These are phyloP conservation scores for Acanthococcus lagerstroemiae DNA, from an alignment of 2,888 invertebrate genomes.

Conservation along the genomic window DNA sequence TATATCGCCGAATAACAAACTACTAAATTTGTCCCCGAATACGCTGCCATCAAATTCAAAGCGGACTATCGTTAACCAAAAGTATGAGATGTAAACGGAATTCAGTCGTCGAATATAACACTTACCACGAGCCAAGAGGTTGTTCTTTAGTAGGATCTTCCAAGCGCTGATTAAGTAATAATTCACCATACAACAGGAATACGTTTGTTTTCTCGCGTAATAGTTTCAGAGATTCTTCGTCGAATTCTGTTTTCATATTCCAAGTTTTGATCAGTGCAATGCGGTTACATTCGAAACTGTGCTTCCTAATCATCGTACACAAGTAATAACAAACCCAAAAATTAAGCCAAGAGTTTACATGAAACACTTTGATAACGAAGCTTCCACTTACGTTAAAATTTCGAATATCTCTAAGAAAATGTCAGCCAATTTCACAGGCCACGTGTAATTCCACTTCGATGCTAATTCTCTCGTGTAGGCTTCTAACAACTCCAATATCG, in stretches of 20 bases:
- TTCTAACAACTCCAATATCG: conserved; percentile 51
- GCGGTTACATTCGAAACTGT: not conserved
- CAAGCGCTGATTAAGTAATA: conserved; percentile 29
- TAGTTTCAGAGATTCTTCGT: conserved; percentile 4
- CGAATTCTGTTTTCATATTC: not conserved
- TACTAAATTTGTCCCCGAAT: conserved; percentile 36
- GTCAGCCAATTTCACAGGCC: conserved; percentile 52
- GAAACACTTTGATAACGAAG: not conserved
- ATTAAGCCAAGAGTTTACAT: no score
- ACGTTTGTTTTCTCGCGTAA: conserved; percentile 22
- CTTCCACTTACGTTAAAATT: conserved; percentile 37
- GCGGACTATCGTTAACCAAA: not conserved
- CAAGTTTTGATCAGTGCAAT: not conserved
- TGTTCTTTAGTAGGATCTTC: conserved; percentile 10
- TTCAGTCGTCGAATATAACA: no score
- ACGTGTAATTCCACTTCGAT: conserved; percentile 52
- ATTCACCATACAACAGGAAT: conserved; percentile 31
- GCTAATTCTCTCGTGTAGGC: conserved; percentile 51
- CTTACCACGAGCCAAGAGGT: conserved; percentile 31
- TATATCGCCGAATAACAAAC: conserved; percentile 36
- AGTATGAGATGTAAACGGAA: no score
- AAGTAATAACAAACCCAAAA: no score
- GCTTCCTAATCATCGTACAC: no score
- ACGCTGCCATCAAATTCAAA: conserved; percentile 33
- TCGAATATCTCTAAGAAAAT: conserved; percentile 53